These are phyloP conservation scores for Neodiprion lecontei DNA, from an alignment of 1,140 invertebrate genomes.

Conservation along the genomic window DNA sequence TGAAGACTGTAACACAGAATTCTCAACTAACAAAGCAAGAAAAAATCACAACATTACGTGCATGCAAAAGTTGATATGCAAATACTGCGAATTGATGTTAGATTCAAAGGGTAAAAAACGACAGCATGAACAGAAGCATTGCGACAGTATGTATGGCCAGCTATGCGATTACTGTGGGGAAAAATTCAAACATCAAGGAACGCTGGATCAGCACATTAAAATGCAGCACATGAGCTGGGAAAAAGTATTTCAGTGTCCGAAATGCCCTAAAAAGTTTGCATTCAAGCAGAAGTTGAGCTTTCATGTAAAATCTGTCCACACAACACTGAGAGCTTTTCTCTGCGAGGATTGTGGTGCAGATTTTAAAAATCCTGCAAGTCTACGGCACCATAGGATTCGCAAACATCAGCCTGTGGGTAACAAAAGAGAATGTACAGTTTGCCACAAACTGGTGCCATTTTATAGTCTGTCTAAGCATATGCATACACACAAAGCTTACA, in stretches of 20 bases:
- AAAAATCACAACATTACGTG: constrained; percentile 51
- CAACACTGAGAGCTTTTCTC: constrained; percentile 51
- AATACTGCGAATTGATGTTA: constrained; percentile 47
- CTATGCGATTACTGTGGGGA: constrained; percentile 58
- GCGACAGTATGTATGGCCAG: constrained; percentile 54
- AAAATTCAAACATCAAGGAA: constrained; percentile 59
- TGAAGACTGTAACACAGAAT: constrained; percentile 55
- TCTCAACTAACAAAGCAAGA: constrained; percentile 52
- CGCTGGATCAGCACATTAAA: constrained; percentile 57
- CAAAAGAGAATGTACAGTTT: constrained; percentile 55
- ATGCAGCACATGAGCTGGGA: constrained; percentile 57
- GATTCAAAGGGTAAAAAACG: constrained; percentile 58
- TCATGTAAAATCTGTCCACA: constrained; percentile 58
- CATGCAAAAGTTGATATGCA: constrained; percentile 52
- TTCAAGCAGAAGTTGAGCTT: constrained; percentile 60
- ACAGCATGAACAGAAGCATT: constrained; percentile 60
- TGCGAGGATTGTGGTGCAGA: constrained; percentile 60
- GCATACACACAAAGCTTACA: constrained; percentile 60
- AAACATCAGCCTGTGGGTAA: constrained; percentile 55
- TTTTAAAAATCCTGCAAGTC: constrained; percentile 59
- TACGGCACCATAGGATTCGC: constrained; percentile 57
- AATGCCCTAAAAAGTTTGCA: constrained; percentile 59
- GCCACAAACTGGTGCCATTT: constrained; percentile 56
- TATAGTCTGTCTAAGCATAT: constrained; percentile 60
- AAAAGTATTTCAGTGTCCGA: constrained; percentile 57